Percentiles rank a stretch among this genome's conserved stretches.
Evolutionary conservation across 2,888 invertebrate genomes (phyloP).

Genomic region (Alviniconcha strummeri): DNA sequence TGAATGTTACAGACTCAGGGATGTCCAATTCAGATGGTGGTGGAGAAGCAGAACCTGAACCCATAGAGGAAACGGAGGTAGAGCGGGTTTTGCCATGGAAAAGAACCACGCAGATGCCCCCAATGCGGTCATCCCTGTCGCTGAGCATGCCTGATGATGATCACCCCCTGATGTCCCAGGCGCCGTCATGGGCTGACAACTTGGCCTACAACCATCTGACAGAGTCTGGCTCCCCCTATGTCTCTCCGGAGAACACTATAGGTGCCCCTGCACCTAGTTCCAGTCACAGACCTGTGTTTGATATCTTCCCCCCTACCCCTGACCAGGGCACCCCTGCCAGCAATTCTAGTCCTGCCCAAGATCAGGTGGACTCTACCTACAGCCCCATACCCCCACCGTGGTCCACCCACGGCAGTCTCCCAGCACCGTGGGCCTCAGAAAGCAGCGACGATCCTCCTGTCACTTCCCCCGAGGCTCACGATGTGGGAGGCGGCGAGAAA

Average conservation of each 20-base stretch:
- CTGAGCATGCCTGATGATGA: constrained; percentile 60
- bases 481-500: constrained; percentile 47
- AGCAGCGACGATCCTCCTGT: constrained; percentile 48
- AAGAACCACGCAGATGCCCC: constrained; percentile 47
- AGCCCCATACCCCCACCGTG: constrained; percentile 51
- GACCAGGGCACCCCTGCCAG: constrained; percentile 35
- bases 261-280: constrained; percentile 45
- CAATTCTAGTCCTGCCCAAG: constrained; percentile 11
- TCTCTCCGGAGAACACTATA: constrained; percentile 60
- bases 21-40: constrained; percentile 3
- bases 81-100: constrained; percentile 93
- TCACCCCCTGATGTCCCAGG: constrained; percentile 80
- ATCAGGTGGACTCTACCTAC: constrained; percentile 34
- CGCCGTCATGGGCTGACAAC: constrained; percentile 96
- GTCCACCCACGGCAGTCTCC: constrained; percentile 34
- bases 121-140: constrained; percentile 49
- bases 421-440: constrained; percentile 37
- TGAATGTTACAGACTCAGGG: constrained; percentile 18
- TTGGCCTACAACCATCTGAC: constrained; percentile 85
- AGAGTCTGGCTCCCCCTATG: constrained; percentile 63
- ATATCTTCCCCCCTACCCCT: constrained; percentile 50
- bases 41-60: neutral
- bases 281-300: constrained; percentile 54
- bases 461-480: constrained; percentile 35
- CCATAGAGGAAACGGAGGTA: constrained; percentile 83